phyloP scores from a whole-genome alignment of 1,140 invertebrate species.

The Neodiprion pinetum region DNA sequence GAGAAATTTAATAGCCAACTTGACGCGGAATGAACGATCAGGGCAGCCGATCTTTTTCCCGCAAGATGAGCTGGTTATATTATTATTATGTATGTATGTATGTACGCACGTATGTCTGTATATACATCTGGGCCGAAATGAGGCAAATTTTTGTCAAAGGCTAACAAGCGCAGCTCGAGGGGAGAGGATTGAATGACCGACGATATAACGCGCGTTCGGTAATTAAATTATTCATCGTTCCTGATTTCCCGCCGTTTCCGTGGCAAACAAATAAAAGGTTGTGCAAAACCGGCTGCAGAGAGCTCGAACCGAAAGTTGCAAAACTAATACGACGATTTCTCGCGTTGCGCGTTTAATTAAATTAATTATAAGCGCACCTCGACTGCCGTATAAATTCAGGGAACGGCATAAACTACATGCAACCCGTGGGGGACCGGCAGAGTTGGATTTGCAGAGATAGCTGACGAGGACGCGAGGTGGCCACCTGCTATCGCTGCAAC shows the following conservation, averaged over 20 bases:
- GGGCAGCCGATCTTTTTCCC: too few relatives aligned
- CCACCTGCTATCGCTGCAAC: background rate
- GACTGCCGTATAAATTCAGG: slow-evolving; percentile 59
- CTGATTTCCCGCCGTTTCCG: background rate
- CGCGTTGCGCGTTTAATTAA: slow-evolving; percentile 60
- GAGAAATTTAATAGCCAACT: background rate
- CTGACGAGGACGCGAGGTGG: background rate
- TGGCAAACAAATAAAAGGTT: background rate
- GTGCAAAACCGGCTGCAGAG: slow-evolving; percentile 10
- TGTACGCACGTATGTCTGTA: too few relatives aligned
- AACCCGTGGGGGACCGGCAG: background rate
- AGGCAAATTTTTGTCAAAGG: background rate
- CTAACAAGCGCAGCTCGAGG: background rate
- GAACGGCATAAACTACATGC: background rate
- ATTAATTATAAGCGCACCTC: slow-evolving; percentile 61
- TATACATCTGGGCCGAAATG: background rate
- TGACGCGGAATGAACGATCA: too few relatives aligned
- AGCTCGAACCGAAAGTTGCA: slow-evolving; percentile 54
- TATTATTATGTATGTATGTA: too few relatives aligned
- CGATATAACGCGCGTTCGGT: background rate
- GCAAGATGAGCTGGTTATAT: background rate
- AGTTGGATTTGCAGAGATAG: background rate
- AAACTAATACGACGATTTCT: slow-evolving; percentile 62
- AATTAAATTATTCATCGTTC: slow-evolving; percentile 6
- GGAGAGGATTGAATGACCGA: slow-evolving; percentile 3